Evolutionary conservation across 35 echinoderm and acorn worm species (phyloP).

Genomic region (Antedon bifida): DNA sequence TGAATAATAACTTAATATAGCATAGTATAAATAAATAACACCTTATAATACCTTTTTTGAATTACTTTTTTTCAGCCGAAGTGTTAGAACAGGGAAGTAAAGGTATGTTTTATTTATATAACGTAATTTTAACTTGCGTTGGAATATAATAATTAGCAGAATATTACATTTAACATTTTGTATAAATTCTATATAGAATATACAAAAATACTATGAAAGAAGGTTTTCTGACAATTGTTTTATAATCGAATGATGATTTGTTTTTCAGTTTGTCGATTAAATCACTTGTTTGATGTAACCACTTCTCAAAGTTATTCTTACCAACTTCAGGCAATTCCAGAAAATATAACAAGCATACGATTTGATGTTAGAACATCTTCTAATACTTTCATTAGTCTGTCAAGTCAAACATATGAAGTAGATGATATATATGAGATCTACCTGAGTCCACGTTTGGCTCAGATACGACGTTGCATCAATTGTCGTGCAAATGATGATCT

Average conservation of each 20-base stretch:
- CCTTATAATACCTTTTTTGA: no score
- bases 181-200: no score
- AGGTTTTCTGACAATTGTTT: no score
- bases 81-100: no score
- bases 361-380: neutral
- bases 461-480: neutral
- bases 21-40: no score
- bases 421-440: neutral
- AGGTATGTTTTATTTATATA: no score
- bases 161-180: no score
- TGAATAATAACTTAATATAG: no score
- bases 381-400: neutral
- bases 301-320: neutral
- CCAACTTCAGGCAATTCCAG: neutral
- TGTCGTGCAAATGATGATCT: neutral
- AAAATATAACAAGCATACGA: neutral
- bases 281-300: neutral
- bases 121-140: no score
- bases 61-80: no score
- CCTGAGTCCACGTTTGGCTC: neutral
- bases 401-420: neutral
- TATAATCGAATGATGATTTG: neutral
- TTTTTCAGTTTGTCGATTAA: neutral
- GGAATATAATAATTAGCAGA: no score
- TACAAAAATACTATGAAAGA: no score